These are phyloP conservation scores for Molothrus ater DNA, from an alignment of 2,797 vertebrate genomes.

Conservation along the genomic window DNA sequence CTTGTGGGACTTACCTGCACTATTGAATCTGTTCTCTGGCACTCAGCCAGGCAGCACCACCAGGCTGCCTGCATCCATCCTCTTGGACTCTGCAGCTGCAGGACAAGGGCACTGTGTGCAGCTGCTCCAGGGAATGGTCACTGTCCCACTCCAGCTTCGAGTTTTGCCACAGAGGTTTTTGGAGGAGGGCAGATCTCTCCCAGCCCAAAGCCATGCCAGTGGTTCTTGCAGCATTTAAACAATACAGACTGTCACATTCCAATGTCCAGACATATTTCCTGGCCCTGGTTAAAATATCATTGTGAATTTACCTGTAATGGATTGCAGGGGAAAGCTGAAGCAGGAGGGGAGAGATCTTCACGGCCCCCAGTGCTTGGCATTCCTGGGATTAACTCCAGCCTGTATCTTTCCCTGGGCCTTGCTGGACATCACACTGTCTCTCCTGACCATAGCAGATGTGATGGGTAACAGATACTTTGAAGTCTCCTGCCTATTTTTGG, in stretches of 20 bases:
- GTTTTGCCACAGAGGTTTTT: neutral
- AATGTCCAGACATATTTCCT: neutral
- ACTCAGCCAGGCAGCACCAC: neutral
- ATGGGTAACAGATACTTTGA: neutral
- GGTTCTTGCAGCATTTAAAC: neutral
- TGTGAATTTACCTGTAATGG: neutral
- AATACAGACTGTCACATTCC: neutral
- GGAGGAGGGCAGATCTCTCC: neutral
- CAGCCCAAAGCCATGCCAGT: neutral
- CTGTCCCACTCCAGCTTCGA: accelerated
- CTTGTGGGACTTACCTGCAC: neutral
- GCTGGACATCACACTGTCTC: neutral
- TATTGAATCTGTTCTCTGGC: neutral
- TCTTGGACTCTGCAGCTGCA: neutral
- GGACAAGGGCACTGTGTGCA: neutral
- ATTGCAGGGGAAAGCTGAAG: neutral
- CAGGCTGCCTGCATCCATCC: neutral
- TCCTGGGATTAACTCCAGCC: neutral
- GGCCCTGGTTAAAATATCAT: neutral
- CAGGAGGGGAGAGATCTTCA: neutral
- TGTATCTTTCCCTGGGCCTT: neutral
- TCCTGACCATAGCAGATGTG: neutral
- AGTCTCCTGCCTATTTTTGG: neutral
- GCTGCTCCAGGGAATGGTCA: neutral
- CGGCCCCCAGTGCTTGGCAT: neutral